Evolutionary conservation across 2,888 invertebrate genomes (phyloP).

Genomic region (Coenonympha glycerion): DNA sequence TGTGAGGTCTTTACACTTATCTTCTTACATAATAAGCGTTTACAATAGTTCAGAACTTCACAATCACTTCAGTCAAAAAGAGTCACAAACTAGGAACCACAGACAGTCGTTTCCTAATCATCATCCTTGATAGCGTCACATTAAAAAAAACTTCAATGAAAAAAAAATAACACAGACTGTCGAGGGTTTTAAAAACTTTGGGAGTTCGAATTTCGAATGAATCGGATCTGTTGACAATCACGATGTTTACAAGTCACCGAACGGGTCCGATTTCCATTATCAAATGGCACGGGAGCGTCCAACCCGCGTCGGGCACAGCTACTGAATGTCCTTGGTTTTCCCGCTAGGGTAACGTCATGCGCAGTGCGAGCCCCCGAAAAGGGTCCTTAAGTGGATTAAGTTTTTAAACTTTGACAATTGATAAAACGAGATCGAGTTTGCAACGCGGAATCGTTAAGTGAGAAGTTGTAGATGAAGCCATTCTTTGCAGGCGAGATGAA

Average conservation of each 20-base stretch:
- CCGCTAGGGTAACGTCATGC: slow-evolving; percentile 68
- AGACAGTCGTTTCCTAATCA: slow-evolving; percentile 19
- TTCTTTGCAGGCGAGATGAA: slow-evolving; percentile 8
- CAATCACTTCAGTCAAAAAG: slow-evolving; percentile 30
- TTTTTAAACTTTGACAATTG: slow-evolving; percentile 74
- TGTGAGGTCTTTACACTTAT: slow-evolving; percentile 34
- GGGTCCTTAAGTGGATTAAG: slow-evolving; percentile 73
- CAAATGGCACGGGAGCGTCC: slow-evolving; percentile 45
- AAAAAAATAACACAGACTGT: background rate
- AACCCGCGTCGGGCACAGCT: slow-evolving; percentile 40
- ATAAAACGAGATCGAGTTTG: slow-evolving; percentile 69
- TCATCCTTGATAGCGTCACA: slow-evolving; percentile 20
- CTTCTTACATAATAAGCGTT: slow-evolving; percentile 27
- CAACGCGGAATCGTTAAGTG: slow-evolving; percentile 60
- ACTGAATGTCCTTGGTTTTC: slow-evolving; percentile 67
- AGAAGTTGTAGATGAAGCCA: slow-evolving; percentile 51
- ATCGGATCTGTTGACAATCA: slow-evolving; percentile 15
- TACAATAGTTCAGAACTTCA: slow-evolving; percentile 32
- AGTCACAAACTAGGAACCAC: slow-evolving; percentile 22
- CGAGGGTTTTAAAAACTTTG: background rate
- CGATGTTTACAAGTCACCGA: slow-evolving; percentile 51
- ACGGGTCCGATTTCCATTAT: slow-evolving; percentile 53
- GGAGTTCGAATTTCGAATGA: slow-evolving; percentile 15
- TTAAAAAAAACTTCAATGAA: background rate
- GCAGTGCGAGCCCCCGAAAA: slow-evolving; percentile 61